A percentile compares a stretch with the other conserved stretches of the same genome.
phyloP scores from a whole-genome alignment of 2,888 invertebrate species.

The Eupithecia subumbrata region DNA sequence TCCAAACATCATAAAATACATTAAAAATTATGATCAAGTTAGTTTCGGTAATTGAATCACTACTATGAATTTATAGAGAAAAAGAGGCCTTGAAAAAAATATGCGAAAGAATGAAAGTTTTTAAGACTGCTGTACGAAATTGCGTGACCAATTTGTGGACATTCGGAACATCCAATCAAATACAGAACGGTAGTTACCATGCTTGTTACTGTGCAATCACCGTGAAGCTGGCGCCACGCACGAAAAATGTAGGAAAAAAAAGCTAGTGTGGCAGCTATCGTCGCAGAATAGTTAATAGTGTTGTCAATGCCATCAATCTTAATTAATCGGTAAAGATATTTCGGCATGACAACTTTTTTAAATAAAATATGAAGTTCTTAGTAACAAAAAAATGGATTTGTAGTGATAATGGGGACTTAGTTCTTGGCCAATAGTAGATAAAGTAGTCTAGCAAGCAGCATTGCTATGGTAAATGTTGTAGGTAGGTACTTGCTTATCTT shows the following conservation, averaged over 20 bases:
- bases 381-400: no score
- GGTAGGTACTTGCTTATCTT: neutral
- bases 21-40: neutral
- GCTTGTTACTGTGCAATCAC: slow-evolving; percentile 25
- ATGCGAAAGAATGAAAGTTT: slow-evolving; percentile 34
- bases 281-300: neutral
- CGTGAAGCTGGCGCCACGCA: slow-evolving; percentile 13
- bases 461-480: neutral
- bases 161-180: slow-evolving; percentile 33
- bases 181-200: slow-evolving; percentile 38
- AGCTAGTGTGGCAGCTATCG: neutral
- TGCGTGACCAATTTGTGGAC: slow-evolving; percentile 35
- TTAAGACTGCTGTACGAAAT: slow-evolving; percentile 23
- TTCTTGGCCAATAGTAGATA: neutral
- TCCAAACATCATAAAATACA: neutral
- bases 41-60: neutral
- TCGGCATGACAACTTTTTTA: neutral
- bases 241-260: neutral
- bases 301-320: neutral
- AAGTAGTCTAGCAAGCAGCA: neutral
- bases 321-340: neutral
- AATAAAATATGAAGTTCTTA: no score
- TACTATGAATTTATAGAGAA: neutral
- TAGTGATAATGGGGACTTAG: neutral
- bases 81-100: slow-evolving; percentile 16